Evolutionary conservation across 1,140 invertebrate species (phyloP).

Genomic region (Monomorium pharaonis): DNA sequence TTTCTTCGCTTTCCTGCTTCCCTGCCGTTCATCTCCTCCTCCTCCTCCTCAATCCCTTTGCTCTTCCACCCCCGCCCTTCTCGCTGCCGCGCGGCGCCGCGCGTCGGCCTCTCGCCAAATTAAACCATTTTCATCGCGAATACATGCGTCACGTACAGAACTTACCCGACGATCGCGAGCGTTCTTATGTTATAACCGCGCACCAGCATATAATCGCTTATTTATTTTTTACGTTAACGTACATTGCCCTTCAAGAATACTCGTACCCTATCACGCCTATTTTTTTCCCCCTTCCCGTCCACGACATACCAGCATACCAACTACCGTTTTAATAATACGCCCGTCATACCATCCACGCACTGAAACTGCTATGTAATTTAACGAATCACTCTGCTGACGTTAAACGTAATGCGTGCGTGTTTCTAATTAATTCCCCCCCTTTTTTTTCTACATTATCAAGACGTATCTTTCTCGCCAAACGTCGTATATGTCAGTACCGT

Average conservation of each 20-base stretch:
- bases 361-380: conserved; percentile 61
- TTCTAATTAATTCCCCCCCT: conserved; percentile 64
- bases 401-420: conserved; percentile 60
- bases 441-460: conserved; percentile 81
- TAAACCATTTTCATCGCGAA: conserved; percentile 68
- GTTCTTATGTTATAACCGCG: conserved; percentile 75
- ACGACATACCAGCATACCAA: conserved; percentile 32
- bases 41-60: not conserved
- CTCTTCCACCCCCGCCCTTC: not conserved
- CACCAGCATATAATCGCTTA: conserved; percentile 82
- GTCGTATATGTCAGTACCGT: conserved; percentile 84
- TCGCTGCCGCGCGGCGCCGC: not conserved
- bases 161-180: conserved; percentile 81
- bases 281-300: conserved; percentile 42
- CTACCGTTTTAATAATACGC: conserved; percentile 59
- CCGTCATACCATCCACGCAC: conserved; percentile 44
- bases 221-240: conserved; percentile 83
- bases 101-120: conserved; percentile 64
- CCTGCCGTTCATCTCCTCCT: not conserved
- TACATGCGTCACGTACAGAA: conserved; percentile 82
- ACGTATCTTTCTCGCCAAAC: conserved; percentile 79
- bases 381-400: conserved; percentile 64
- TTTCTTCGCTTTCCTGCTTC: not conserved
- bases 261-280: conserved; percentile 68
- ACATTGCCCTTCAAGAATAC: conserved; percentile 72